Evolutionary conservation across 2,888 invertebrate genomes (phyloP), one percentile per base, ranked within the genome.

Genomic region (Macaria liturata): DNA sequence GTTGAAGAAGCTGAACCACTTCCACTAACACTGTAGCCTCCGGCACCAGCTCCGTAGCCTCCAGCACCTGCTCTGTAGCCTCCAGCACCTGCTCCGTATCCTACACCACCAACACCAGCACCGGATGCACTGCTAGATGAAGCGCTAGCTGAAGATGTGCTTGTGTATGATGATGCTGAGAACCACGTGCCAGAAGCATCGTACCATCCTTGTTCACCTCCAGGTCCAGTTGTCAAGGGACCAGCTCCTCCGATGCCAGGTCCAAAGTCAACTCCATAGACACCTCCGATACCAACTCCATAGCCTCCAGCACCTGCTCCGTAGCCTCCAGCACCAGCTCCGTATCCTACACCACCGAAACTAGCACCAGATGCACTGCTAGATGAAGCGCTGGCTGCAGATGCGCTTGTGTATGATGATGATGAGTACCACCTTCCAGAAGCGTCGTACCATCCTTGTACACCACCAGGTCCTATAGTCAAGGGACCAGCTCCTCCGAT

Each of bases 41-140:
- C 47, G 7, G 49, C 40, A 5, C 49, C 49, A 31, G n/a, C 42
- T 9, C 42, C 42, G 39, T 39, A 39, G 8, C 34, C 34, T 37
- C 34, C 34, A 42, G 42, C 42, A 8, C 42, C 42, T 3, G 42
- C n/a, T 8, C 42, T 4, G 42, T 42, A 42, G 8, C 6, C 39
- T 39, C 39, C 39, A 4, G 9, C 42, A 42, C 40, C 42, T 32
- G 42, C 9, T 3, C 42, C n/a, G 4, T 4, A 42, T 3, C 6
- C 42, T 8, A 1, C 42, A 1, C 8, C 4, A 42, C 42, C 42
- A 1, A 4, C 3, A 42, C 8, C 9, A 42, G 42, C 42, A 42
- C 42, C 42, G 0, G 9, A 5, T 42, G 42, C 42, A n/a, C 39
- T 8, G 3, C 1, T 39, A 39, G 39, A 5, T 2, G 39, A 39